These are phyloP conservation scores for Darevskia nairensis DNA, from an alignment of 2,797 vertebrate species.

Conservation along the genomic window DNA sequence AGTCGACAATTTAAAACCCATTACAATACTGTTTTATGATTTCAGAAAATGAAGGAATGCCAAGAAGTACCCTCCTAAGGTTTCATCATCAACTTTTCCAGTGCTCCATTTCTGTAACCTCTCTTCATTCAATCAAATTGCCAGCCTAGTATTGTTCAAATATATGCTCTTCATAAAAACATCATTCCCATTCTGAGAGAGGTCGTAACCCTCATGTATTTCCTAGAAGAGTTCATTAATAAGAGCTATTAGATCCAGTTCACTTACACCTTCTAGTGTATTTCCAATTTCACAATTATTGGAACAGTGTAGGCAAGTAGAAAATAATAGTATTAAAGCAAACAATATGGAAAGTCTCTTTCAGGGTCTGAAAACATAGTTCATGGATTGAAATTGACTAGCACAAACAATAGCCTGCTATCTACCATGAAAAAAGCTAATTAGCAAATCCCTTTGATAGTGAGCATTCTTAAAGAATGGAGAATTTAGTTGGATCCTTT, in stretches of 20 bases:
- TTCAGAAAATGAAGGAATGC: constrained; percentile 52
- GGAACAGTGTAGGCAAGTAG: constrained; percentile 45
- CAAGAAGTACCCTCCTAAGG: constrained; percentile 25
- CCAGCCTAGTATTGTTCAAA: constrained; percentile 59
- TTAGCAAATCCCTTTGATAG: constrained; percentile 3
- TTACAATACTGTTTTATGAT: constrained; percentile 40
- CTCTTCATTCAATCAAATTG: constrained; percentile 56
- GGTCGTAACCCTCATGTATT: constrained; percentile 37
- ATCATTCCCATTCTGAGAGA: constrained; percentile 52
- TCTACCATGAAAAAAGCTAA: constrained; percentile 17
- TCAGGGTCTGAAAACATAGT: constrained; percentile 47
- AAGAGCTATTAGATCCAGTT: constrained; percentile 49
- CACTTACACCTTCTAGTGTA: constrained; percentile 50
- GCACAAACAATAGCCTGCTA: constrained; percentile 18
- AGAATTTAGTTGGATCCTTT: not conserved
- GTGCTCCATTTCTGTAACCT: constrained; percentile 40
- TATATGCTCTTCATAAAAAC: constrained; percentile 67
- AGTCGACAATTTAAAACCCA: constrained; percentile 41
- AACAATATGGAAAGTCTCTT: constrained; percentile 50
- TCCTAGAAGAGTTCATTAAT: constrained; percentile 39
- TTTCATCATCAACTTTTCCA: constrained; percentile 54
- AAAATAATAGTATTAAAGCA: constrained; percentile 64
- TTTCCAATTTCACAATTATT: constrained; percentile 67
- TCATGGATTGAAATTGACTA: constrained; percentile 47
- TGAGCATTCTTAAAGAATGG: constrained; percentile 3